Evolutionary conservation across 2,888 invertebrate genomes (phyloP).

Genomic region (Drosophila anomelani): DNA sequence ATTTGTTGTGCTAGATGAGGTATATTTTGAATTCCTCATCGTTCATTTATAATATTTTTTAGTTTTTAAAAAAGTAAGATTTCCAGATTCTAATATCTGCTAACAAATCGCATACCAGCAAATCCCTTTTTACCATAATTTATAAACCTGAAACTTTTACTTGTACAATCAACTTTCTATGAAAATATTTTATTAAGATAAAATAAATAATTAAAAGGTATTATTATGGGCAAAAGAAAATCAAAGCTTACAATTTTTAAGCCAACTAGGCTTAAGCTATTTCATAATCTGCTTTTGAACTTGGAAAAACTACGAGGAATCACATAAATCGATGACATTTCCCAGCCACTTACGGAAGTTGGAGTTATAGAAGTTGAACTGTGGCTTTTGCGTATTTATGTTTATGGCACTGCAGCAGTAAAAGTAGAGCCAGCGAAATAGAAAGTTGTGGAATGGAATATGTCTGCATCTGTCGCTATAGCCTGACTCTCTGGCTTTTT

Average conservation of each 20-base stretch:
- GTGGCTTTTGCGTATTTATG: slow-evolving; percentile 13
- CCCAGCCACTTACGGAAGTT: slow-evolving; percentile 19
- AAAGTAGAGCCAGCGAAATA: slow-evolving; percentile 38
- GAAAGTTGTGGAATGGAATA: slow-evolving; percentile 50
- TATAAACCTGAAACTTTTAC: not conserved
- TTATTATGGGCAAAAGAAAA: too few species aligned
- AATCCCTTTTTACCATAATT: too few species aligned
- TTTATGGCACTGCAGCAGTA: slow-evolving; percentile 31
- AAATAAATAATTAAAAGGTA: too few species aligned
- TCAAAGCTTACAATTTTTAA: not conserved
- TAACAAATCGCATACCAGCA: too few species aligned
- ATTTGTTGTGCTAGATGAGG: not conserved
- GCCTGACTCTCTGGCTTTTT: slow-evolving; percentile 27
- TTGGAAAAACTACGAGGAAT: not conserved
- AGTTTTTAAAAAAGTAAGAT: not conserved
- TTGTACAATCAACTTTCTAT: not conserved
- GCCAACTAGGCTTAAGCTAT: too few species aligned
- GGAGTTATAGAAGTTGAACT: slow-evolving; percentile 24
- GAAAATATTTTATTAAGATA: not conserved
- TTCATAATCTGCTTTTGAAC: not conserved
- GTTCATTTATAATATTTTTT: not conserved
- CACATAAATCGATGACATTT: slow-evolving; percentile 3
- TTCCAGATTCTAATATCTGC: not conserved
- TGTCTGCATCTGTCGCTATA: slow-evolving; percentile 46
- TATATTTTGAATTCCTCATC: not conserved